A percentile compares a stretch with the other conserved stretches of the same genome.
These are phyloP conservation scores for Thymelicus sylvestris DNA, from an alignment of 2,888 invertebrate species.

Conservation along the genomic window DNA sequence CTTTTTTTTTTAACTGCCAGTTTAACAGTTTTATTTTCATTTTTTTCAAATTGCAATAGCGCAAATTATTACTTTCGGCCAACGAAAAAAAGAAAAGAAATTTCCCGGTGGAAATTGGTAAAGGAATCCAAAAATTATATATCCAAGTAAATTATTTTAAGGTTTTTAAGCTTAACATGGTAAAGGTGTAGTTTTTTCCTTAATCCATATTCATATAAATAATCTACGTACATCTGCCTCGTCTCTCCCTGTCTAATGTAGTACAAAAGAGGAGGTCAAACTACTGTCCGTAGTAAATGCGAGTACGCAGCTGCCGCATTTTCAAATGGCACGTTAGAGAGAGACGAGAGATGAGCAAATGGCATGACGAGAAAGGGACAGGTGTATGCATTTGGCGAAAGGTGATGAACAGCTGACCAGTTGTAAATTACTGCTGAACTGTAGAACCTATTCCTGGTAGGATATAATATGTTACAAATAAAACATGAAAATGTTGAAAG, in stretches of 20 bases:
- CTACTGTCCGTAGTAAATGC: slow-evolving; percentile 24
- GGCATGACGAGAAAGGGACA: slow-evolving; percentile 37
- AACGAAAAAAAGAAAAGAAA: no score
- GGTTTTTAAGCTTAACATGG: not conserved
- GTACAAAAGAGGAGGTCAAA: slow-evolving; percentile 31
- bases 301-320: slow-evolving; percentile 38
- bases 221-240: slow-evolving; percentile 39
- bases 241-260: slow-evolving; percentile 33
- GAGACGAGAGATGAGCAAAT: slow-evolving; percentile 36
- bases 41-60: no score
- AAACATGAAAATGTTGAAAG: no score
- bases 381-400: slow-evolving; percentile 38
- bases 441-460: slow-evolving; percentile 2
- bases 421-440: slow-evolving; percentile 24
- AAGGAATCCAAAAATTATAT: not conserved
- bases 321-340: slow-evolving; percentile 32
- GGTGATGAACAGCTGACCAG: slow-evolving; percentile 43
- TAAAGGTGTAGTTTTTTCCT: slow-evolving; percentile 33
- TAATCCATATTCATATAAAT: slow-evolving; percentile 37
- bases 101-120: not conserved
- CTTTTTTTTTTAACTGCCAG: not conserved
- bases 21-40: no score
- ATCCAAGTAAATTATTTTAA: not conserved
- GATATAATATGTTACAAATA: not conserved
- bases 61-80: no score